Evolutionary conservation across 2,113 vertebrate species (phyloP).

Genomic region (Leptobrachium leishanense): DNA sequence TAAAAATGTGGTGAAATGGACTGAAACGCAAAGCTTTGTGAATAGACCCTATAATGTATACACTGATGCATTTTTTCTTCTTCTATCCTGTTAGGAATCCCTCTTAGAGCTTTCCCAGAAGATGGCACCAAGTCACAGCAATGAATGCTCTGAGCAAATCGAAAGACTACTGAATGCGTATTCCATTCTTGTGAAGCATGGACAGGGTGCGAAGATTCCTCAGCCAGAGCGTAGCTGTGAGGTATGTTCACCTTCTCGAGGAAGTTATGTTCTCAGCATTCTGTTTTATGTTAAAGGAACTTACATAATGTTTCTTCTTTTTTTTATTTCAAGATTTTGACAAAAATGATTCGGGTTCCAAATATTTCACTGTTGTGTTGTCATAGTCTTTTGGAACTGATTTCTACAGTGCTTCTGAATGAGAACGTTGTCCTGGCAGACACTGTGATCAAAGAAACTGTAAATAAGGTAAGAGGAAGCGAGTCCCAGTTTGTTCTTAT

Average conservation of each 20-base stretch:
- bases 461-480: slow-evolving; percentile 74
- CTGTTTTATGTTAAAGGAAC: not conserved
- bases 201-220: slow-evolving; percentile 80
- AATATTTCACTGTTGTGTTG: slow-evolving; percentile 72
- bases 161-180: slow-evolving; percentile 80
- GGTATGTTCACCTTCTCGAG: slow-evolving; percentile 62
- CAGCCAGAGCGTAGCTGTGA: slow-evolving; percentile 75
- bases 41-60: no score
- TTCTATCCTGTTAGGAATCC: slow-evolving; percentile 59
- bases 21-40: no score
- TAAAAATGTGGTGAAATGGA: no score
- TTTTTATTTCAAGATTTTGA: slow-evolving; percentile 67
- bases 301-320: not conserved
- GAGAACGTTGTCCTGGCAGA: slow-evolving; percentile 76
- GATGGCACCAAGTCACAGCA: slow-evolving; percentile 55
- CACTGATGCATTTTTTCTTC: no score
- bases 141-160: slow-evolving; percentile 73
- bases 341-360: slow-evolving; percentile 65
- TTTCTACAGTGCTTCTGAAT: slow-evolving; percentile 79
- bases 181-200: slow-evolving; percentile 75
- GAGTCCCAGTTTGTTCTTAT: no score
- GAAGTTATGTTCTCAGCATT: not conserved
- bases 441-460: slow-evolving; percentile 67
- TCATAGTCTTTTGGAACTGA: slow-evolving; percentile 73
- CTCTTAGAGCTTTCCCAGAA: slow-evolving; percentile 64